Conservation (phyloP, 2,888 invertebrate species). For the Drosophila birchii region DNA sequence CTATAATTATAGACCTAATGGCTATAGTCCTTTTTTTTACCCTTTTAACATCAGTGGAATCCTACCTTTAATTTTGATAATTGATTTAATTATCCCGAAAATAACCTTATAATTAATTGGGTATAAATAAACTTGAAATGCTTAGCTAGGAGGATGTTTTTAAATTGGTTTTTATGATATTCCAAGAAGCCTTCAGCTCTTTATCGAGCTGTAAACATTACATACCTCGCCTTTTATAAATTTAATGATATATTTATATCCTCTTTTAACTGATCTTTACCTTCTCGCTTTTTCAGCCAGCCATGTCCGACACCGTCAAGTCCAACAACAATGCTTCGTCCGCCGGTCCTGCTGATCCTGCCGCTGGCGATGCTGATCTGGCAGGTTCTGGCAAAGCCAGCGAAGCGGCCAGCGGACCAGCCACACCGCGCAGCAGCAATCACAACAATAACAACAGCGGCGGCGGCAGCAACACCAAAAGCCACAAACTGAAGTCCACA, state of each 20-base stretch:
- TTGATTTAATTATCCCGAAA: not conserved
- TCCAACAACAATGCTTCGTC: slow-evolving; percentile 68
- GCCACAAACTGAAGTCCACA: slow-evolving; percentile 73
- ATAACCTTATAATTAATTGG: not conserved
- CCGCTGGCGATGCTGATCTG: slow-evolving; percentile 16
- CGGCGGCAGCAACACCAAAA: slow-evolving; percentile 49
- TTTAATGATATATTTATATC: not conserved
- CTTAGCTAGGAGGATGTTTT: not conserved
- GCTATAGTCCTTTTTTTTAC: not conserved
- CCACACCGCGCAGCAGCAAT: slow-evolving; percentile 59
- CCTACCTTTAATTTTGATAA: not conserved
- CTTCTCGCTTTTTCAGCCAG: slow-evolving; percentile 5
- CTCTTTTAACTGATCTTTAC: not conserved
- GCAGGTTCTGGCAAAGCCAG: slow-evolving; percentile 24
- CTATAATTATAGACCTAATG: slow-evolving; percentile 6
- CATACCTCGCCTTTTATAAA: not conserved
- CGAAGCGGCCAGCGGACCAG: slow-evolving; percentile 12
- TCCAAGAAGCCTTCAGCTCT: not conserved
- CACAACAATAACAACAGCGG: slow-evolving; percentile 70
- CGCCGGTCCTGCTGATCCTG: slow-evolving; percentile 10
- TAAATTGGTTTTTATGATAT: not conserved
- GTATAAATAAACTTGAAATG: not conserved
- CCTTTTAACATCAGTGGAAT: not conserved
- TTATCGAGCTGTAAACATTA: too few relatives aligned
- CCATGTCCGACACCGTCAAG: slow-evolving; percentile 66